Evolutionary conservation across 2,888 invertebrate genomes (phyloP).

Genomic region (Drosophila parthenogenetica): DNA sequence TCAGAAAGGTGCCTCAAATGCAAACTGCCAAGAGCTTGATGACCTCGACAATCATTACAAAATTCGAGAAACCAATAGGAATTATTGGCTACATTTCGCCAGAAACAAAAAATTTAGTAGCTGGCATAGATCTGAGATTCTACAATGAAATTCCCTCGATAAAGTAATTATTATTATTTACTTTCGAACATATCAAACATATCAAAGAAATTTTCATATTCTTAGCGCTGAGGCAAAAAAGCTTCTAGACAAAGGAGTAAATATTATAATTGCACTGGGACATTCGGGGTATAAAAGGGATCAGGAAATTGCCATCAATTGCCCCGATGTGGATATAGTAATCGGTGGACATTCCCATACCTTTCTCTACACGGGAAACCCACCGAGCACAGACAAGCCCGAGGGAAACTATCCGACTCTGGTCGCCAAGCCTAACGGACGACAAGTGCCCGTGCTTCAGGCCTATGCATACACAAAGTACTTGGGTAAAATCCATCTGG

Average conservation of each 20-base stretch:
- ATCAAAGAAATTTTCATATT: background rate
- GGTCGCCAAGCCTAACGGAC: slow-evolving; percentile 89
- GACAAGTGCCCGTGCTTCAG: slow-evolving; percentile 93
- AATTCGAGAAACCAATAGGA: slow-evolving; percentile 11
- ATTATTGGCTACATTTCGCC: slow-evolving; percentile 14
- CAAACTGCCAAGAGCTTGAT: background rate
- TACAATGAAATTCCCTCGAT: slow-evolving; percentile 11
- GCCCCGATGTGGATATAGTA: slow-evolving; percentile 93
- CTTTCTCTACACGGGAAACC: slow-evolving; percentile 91
- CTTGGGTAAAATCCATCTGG: slow-evolving; percentile 90
- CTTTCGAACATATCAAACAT: background rate
- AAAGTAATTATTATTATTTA: slow-evolving; percentile 1
- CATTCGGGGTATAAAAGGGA: slow-evolving; percentile 91
- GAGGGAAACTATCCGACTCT: slow-evolving; percentile 91
- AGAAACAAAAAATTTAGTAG: slow-evolving; percentile 4
- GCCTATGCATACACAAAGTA: slow-evolving; percentile 96
- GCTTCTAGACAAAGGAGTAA: slow-evolving; percentile 4
- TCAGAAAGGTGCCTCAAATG: slow-evolving; percentile 5
- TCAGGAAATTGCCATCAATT: slow-evolving; percentile 90
- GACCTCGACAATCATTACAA: slow-evolving; percentile 4
- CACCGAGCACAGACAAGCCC: slow-evolving; percentile 39
- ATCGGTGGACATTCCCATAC: slow-evolving; percentile 97
- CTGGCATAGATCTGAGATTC: background rate
- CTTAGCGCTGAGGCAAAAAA: slow-evolving; percentile 1
- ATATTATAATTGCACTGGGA: slow-evolving; percentile 27